These are phyloP conservation scores for Columbina picui DNA, from an alignment of 2,113 vertebrate species.

Conservation along the genomic window DNA sequence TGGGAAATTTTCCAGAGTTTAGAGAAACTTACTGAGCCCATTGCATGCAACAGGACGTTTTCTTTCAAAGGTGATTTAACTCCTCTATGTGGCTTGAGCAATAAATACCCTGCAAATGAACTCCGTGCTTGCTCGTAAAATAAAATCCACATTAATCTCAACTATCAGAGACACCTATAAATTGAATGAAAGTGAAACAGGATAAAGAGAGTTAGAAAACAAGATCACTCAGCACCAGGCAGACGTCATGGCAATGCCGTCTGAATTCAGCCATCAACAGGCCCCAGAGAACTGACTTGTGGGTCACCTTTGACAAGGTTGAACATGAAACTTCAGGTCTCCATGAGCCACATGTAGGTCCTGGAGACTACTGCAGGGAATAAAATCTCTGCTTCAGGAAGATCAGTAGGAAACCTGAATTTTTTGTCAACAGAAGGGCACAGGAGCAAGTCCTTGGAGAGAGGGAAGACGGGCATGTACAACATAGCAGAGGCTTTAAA, in stretches of 20 bases:
- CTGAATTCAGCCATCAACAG: background rate
- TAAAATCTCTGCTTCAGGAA: background rate
- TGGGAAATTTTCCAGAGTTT: background rate
- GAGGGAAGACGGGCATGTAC: background rate
- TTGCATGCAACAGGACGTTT: background rate
- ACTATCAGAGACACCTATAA: conserved; percentile 29
- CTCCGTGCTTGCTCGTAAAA: background rate
- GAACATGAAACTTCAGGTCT: background rate
- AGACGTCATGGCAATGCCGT: background rate
- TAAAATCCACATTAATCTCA: conserved; percentile 52
- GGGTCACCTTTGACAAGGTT: background rate
- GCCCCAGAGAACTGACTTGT: background rate
- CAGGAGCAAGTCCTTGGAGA: background rate
- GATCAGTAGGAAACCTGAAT: background rate
- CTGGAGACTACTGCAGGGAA: background rate
- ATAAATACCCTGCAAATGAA: conserved; percentile 44
- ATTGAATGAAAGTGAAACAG: background rate
- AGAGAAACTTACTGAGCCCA: background rate
- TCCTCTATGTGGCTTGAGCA: background rate
- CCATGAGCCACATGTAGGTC: background rate
- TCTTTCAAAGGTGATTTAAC: conserved; percentile 24
- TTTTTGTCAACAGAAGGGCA: background rate
- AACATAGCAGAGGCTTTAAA: background rate
- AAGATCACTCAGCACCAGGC: background rate
- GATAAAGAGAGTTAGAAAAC: background rate